Conservation (phyloP, 1,140 invertebrate species). For the Parasteatoda tepidariorum region DNA sequence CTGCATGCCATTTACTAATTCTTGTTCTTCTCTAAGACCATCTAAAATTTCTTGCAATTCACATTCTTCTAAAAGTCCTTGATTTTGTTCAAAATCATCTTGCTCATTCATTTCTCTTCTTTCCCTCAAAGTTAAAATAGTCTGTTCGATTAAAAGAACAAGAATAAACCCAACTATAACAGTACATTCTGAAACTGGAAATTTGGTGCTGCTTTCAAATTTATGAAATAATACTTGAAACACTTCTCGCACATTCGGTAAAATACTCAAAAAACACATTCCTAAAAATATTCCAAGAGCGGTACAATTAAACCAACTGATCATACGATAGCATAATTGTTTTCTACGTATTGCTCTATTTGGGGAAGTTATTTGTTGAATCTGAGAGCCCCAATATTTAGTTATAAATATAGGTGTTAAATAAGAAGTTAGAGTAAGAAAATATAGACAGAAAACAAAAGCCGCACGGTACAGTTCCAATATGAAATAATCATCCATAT, state of each 20-base stretch:
- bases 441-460: conserved; percentile 47
- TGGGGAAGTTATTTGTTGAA: conserved; percentile 22
- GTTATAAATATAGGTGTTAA: conserved; percentile 40
- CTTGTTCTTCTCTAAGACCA: conserved; percentile 22
- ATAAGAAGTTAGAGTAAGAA: conserved; percentile 41
- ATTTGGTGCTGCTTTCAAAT: conserved; percentile 41
- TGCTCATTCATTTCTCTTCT: not conserved
- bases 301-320: conserved; percentile 67
- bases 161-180: conserved; percentile 66
- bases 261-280: conserved; percentile 68
- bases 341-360: conserved; percentile 1
- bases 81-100: conserved; percentile 45
- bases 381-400: conserved; percentile 45
- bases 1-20: conserved; percentile 9
- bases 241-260: conserved; percentile 67
- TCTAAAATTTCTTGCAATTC: conserved; percentile 52
- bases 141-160: conserved; percentile 64
- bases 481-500: conserved; percentile 34
- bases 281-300: conserved; percentile 69
- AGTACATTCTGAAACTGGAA: conserved; percentile 64
- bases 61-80: conserved; percentile 52
- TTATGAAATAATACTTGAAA: conserved; percentile 62
- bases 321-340: conserved; percentile 44
- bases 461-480: not conserved
- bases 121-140: conserved; percentile 58